These are phyloP conservation scores for Protaetia brevitarsis DNA, from an alignment of 1,140 invertebrate genomes.

Conservation along the genomic window DNA sequence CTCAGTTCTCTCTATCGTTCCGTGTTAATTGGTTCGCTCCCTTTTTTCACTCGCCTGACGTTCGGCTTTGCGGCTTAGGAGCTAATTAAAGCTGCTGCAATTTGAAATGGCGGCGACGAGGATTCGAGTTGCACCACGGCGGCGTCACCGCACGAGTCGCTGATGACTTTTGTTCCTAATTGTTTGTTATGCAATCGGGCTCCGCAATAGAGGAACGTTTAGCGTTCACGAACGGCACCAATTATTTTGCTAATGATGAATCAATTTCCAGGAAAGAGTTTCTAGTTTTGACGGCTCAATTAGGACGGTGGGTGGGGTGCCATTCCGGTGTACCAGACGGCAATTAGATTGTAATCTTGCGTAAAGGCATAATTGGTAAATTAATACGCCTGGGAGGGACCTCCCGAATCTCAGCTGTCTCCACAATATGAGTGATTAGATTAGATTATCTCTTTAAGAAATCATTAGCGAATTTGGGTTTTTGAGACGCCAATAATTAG, in stretches of 20 bases:
- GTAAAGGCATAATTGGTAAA: neutral
- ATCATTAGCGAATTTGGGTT: too few relatives aligned
- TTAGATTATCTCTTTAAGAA: too few relatives aligned
- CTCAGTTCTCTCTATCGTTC: neutral
- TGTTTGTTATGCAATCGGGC: conserved; percentile 12
- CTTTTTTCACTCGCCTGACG: conserved; percentile 1
- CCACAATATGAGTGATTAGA: too few relatives aligned
- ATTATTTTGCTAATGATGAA: neutral
- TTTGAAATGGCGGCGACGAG: neutral
- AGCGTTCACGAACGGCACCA: neutral
- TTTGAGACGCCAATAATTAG: too few relatives aligned
- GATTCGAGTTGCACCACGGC: conserved; percentile 4
- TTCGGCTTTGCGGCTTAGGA: conserved; percentile 5
- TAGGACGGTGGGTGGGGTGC: neutral
- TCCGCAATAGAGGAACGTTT: neutral
- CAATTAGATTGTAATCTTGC: neutral
- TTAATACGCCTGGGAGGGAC: too few relatives aligned
- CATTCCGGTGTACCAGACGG: neutral
- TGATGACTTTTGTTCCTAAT: neutral
- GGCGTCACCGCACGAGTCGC: neutral
- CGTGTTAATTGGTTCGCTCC: neutral
- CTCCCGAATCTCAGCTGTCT: too few relatives aligned
- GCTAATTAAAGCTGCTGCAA: conserved; percentile 1
- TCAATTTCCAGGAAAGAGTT: neutral
- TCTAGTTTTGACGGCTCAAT: conserved; percentile 1